These are phyloP conservation scores for Triplophysa rosa DNA, from an alignment of 2,113 vertebrate species.

Conservation along the genomic window DNA sequence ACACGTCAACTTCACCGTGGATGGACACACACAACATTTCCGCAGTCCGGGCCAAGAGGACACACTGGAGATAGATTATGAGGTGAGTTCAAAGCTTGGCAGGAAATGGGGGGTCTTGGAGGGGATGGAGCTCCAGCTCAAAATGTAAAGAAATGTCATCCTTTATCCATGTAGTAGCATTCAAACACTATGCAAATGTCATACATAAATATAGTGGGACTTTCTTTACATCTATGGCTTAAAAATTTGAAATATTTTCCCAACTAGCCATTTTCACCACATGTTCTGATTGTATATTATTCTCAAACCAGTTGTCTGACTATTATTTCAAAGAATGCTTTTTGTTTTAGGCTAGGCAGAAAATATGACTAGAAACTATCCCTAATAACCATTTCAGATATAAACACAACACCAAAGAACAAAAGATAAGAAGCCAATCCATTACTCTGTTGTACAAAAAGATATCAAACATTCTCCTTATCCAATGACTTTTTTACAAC, in stretches of 20 bases:
- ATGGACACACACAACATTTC: constrained; percentile 82
- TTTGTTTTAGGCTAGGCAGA: background rate
- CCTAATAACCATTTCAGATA: too few species aligned
- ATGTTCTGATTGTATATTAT: background rate
- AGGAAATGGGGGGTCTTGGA: too few species aligned
- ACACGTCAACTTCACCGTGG: constrained; percentile 85
- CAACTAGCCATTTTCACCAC: too few species aligned
- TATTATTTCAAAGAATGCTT: background rate
- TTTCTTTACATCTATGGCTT: too few species aligned
- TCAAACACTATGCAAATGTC: too few species aligned
- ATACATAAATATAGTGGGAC: too few species aligned
- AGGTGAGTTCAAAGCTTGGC: constrained; percentile 69
- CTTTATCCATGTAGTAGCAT: too few species aligned
- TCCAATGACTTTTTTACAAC: background rate
- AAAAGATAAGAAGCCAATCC: background rate
- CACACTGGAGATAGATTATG: constrained; percentile 85
- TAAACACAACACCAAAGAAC: background rate
- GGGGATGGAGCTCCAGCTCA: too few species aligned
- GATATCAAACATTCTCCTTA: background rate
- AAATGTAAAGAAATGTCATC: too few species aligned
- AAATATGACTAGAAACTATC: background rate
- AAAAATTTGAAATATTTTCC: too few species aligned
- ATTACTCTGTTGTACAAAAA: constrained; percentile 3
- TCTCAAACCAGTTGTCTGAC: background rate
- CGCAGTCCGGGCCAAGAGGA: constrained; percentile 78